These are phyloP conservation scores for Carterocephalus palaemon DNA, from an alignment of 2,888 invertebrate species.

Conservation along the genomic window DNA sequence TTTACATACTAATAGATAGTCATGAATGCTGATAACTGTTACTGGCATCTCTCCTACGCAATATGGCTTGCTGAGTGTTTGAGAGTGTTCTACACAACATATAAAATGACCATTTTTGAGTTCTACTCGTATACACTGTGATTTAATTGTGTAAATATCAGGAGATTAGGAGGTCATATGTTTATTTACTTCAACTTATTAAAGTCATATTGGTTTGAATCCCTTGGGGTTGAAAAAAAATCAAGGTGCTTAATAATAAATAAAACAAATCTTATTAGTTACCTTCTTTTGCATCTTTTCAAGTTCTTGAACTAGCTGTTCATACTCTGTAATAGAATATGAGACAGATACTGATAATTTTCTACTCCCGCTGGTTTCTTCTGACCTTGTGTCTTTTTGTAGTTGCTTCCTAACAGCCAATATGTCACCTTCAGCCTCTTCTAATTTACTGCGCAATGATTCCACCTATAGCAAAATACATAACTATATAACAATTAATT, in stretches of 20 bases:
- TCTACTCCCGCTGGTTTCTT: slow-evolving; percentile 40
- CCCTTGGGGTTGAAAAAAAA: no score
- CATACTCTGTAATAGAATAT: slow-evolving; percentile 74
- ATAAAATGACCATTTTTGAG: no score
- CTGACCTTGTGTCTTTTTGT: slow-evolving; percentile 45
- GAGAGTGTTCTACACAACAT: no score
- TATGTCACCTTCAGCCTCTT: slow-evolving; percentile 84
- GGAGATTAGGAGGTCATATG: no score
- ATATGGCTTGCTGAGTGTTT: no score
- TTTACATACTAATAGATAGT: not conserved
- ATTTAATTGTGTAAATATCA: no score
- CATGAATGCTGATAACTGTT: no score
- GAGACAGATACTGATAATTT: slow-evolving; percentile 32
- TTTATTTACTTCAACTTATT: no score
- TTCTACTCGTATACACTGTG: no score
- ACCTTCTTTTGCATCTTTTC: slow-evolving; percentile 83
- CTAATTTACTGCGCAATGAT: slow-evolving; percentile 83
- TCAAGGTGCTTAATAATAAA: no score
- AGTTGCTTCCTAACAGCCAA: slow-evolving; percentile 78
- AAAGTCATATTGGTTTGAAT: no score
- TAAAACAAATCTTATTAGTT: slow-evolving; percentile 21
- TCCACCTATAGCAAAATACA: slow-evolving; percentile 74
- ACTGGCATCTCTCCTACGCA: no score
- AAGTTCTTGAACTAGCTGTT: slow-evolving; percentile 82
- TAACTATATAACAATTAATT: slow-evolving; percentile 19